Evolutionary conservation across 2,113 vertebrate species (phyloP), one percentile per base, ranked within the genome.

Genomic region (Monopterus albus): DNA sequence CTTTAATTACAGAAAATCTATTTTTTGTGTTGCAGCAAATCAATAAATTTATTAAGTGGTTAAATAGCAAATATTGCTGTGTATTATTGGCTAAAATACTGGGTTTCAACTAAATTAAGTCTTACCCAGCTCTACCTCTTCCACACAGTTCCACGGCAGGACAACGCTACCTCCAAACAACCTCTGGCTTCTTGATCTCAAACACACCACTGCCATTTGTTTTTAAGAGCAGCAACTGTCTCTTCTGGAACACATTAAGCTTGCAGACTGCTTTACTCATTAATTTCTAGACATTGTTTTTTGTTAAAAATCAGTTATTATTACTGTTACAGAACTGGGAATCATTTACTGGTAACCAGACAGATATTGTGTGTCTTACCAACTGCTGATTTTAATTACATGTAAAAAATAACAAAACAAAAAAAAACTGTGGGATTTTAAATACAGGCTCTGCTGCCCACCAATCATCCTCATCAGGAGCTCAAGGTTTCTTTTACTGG

Each of bases 401-500:
- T 23, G 6, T 25, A 7, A 72, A 4, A n/a, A n/a, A n/a, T n/a
- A n/a, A n/a, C n/a, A n/a, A n/a, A n/a, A n/a, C n/a, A n/a, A n/a
- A n/a, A n/a, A n/a, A n/a, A 31, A 31, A 31, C 29, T 6, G 2
- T 31, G 29, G 29, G 29, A 7, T 31, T 31, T 31, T 31, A 31
- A 53, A 64, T 28, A 57, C 29, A 26, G 26, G n/a, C 29, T 7
- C 29, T 31, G 29, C 35, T 55, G 20, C 25, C 29, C 21, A 29
- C 3, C 0, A 2, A 15, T 42, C 23, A 9, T 13, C 28, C 52
- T 58, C 50, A 61, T 60, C 21, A 47, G 60, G 69, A 77, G 55
- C 68, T 71, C 65, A 68, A 68, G 72, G 53, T 51, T 49, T n/a
- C n/a, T n/a, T n/a, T n/a, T n/a, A 5, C 47, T 70, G 35, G 49